These are phyloP conservation scores for Apodemus agrarius DNA, from an alignment of 2,797 vertebrate genomes.

Conservation along the genomic window DNA sequence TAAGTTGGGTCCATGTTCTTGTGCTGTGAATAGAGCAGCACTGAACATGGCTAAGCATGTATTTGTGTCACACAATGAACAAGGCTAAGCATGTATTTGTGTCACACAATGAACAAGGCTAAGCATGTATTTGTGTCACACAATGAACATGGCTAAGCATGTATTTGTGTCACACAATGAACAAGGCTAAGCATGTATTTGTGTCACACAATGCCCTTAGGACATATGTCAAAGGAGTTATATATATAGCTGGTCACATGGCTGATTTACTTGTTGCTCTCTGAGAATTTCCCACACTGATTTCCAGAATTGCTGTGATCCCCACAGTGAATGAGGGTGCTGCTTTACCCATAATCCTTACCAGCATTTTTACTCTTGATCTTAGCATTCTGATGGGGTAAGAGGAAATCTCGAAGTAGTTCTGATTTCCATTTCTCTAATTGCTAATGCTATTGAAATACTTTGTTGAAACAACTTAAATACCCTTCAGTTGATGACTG, in stretches of 20 bases:
- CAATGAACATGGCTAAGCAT: background rate
- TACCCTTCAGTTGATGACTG: background rate
- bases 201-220: background rate
- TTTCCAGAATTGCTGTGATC: background rate
- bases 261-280: background rate
- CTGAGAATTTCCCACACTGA: background rate
- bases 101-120: background rate
- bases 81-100: too few relatives aligned
- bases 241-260: background rate
- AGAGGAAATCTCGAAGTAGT: background rate
- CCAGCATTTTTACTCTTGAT: too few relatives aligned
- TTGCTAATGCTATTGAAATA: background rate
- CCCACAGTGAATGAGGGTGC: background rate
- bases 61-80: too few relatives aligned
- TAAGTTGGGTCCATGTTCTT: background rate
- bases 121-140: background rate
- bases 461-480: background rate
- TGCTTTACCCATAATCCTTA: background rate
- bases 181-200: background rate
- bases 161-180: too few relatives aligned
- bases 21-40: background rate
- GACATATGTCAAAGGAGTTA: background rate
- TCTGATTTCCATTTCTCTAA: background rate
- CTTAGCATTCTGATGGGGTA: background rate
- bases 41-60: background rate